These are phyloP conservation scores for Limonius californicus DNA, from an alignment of 1,140 invertebrate species.

Conservation along the genomic window DNA sequence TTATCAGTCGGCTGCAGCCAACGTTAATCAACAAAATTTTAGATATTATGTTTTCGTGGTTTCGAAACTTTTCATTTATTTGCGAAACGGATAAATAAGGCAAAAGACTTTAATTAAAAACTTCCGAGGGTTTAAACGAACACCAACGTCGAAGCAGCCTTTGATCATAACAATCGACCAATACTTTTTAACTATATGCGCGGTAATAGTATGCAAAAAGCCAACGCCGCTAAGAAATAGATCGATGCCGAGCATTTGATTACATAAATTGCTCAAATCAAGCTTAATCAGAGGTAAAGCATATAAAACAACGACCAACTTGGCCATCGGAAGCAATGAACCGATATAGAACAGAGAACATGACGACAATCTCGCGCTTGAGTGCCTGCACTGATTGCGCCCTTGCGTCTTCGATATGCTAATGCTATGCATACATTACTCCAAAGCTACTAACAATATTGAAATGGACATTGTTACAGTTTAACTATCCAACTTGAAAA, in stretches of 20 bases:
- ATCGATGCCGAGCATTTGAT: too few species aligned
- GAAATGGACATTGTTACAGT: not conserved
- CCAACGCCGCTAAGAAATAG: too few species aligned
- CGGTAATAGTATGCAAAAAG: too few species aligned
- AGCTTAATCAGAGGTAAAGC: not conserved
- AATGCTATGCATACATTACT: not conserved
- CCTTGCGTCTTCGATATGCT: not conserved
- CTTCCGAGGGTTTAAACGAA: not conserved
- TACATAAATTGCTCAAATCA: not conserved
- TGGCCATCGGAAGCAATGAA: slow-evolving; percentile 1
- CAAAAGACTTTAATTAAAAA: slow-evolving; percentile 35
- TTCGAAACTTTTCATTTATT: slow-evolving; percentile 25
- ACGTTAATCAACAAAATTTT: slow-evolving; percentile 44
- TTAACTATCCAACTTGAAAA: too few species aligned
- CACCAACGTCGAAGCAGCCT: not conserved
- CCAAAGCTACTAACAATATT: not conserved
- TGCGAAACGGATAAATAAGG: slow-evolving; percentile 39
- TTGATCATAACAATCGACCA: not conserved
- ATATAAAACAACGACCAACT: not conserved
- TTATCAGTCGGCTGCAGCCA: slow-evolving; percentile 42
- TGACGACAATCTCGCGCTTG: slow-evolving; percentile 1
- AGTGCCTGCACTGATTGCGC: not conserved
- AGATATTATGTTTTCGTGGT: slow-evolving; percentile 39
- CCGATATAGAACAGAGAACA: slow-evolving; percentile 1
- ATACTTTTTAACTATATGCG: too few species aligned